These are phyloP conservation scores for Catocala sponsa DNA, from an alignment of 2,888 invertebrate genomes.

Conservation along the genomic window DNA sequence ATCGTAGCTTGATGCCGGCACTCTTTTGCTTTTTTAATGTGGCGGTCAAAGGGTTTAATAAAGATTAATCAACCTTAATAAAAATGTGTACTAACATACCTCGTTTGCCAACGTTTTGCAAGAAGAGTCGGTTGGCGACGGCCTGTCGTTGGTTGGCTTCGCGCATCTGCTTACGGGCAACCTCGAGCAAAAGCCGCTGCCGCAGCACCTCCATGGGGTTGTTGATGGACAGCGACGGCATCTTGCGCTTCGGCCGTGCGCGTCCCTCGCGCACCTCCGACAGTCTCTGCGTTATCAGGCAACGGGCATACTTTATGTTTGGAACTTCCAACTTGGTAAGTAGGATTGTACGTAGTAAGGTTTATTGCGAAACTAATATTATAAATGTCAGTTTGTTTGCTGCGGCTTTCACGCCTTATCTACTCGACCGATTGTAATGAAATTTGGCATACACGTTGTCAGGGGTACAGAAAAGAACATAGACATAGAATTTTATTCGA, in stretches of 20 bases:
- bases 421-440: too few species aligned
- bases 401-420: too few species aligned
- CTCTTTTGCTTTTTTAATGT: too few species aligned
- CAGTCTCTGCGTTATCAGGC: slow-evolving; percentile 61
- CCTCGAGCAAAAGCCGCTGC: slow-evolving; percentile 93
- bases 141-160: slow-evolving; percentile 91
- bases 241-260: slow-evolving; percentile 88
- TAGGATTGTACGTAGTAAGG: too few species aligned
- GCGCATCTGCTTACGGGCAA: slow-evolving; percentile 94
- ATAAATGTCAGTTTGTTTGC: too few species aligned
- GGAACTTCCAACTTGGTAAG: not conserved
- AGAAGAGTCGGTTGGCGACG: slow-evolving; percentile 91
- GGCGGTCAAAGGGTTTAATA: too few species aligned
- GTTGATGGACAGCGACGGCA: slow-evolving; percentile 94
- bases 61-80: too few species aligned
- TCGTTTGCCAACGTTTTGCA: slow-evolving; percentile 94
- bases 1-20: too few species aligned
- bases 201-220: slow-evolving; percentile 96
- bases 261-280: slow-evolving; percentile 69
- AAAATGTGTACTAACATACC: slow-evolving; percentile 49
- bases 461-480: too few species aligned
- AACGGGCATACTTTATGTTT: slow-evolving; percentile 2
- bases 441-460: too few species aligned
- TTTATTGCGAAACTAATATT: too few species aligned
- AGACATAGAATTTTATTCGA: too few species aligned